Conservation (phyloP, 2,888 invertebrate genomes). For the Aradus depressus region DNA sequence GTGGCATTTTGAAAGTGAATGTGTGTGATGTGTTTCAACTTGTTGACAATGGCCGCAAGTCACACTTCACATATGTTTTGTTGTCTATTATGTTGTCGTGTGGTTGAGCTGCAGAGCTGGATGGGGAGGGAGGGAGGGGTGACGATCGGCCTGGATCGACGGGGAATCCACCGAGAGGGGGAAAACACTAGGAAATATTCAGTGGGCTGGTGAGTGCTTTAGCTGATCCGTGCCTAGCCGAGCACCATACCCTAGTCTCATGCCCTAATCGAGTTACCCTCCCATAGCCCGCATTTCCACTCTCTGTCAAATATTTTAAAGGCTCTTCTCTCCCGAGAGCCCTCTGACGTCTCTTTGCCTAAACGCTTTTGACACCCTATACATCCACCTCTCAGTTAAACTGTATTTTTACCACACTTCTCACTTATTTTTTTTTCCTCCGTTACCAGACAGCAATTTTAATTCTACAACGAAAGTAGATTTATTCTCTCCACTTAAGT, state of each 20-base stretch:
- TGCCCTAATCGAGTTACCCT: constrained; percentile 19
- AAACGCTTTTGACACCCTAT: neutral
- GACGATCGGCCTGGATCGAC: neutral
- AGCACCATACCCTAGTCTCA: neutral
- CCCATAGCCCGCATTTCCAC: neutral
- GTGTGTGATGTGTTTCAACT: too few relatives aligned
- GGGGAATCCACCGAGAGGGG: neutral
- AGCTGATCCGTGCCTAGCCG: constrained; percentile 7
- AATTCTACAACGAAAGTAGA: too few relatives aligned
- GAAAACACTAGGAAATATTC: constrained; percentile 20
- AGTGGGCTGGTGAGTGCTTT: constrained; percentile 21
- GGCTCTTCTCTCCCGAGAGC: neutral
- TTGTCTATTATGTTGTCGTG: too few relatives aligned
- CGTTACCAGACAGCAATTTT: too few relatives aligned
- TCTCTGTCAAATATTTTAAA: constrained; percentile 13
- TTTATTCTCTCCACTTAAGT: too few relatives aligned
- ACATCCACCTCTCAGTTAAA: neutral
- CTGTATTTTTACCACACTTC: too few relatives aligned
- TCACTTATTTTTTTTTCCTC: too few relatives aligned
- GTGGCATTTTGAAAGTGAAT: too few relatives aligned
- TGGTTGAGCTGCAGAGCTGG: neutral
- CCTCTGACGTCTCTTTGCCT: neutral
- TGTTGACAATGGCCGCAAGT: too few relatives aligned
- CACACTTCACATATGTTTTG: too few relatives aligned
- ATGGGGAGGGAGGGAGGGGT: neutral